Evolutionary conservation across 1,140 invertebrate genomes (phyloP).

Genomic region (Drosophila nannoptera): DNA sequence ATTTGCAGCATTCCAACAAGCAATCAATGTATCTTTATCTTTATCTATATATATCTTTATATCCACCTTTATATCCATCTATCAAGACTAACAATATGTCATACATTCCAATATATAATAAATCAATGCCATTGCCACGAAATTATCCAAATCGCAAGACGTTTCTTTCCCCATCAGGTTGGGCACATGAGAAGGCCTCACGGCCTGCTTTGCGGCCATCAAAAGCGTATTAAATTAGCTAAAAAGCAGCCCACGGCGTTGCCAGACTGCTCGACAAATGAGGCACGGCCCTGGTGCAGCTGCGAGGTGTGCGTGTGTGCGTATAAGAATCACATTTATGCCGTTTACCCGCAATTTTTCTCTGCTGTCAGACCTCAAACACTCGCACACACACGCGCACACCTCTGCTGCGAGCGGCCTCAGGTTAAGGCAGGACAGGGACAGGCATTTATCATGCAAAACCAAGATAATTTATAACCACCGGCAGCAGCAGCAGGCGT

Average conservation of each 20-base stretch:
- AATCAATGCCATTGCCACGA: too few species aligned
- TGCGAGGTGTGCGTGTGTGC: slow-evolving; percentile 5
- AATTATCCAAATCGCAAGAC: too few species aligned
- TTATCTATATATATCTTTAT: too few species aligned
- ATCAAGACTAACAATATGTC: too few species aligned
- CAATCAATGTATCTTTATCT: too few species aligned
- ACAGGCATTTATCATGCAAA: slow-evolving; percentile 76
- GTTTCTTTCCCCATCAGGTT: too few species aligned
- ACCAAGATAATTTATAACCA: slow-evolving; percentile 75
- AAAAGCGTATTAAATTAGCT: slow-evolving; percentile 53
- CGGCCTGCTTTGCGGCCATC: too few species aligned
- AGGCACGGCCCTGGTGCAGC: slow-evolving; percentile 18
- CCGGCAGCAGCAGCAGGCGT: slow-evolving; percentile 23
- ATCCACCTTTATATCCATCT: too few species aligned
- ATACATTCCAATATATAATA: too few species aligned
- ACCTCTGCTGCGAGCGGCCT: slow-evolving; percentile 12
- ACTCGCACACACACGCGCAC: slow-evolving; percentile 41
- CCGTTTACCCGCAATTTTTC: slow-evolving; percentile 76
- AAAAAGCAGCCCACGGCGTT: slow-evolving; percentile 35
- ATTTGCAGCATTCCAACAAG: too few species aligned
- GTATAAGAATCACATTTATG: slow-evolving; percentile 77
- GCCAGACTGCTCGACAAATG: slow-evolving; percentile 50
- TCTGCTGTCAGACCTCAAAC: slow-evolving; percentile 74
- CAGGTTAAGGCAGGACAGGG: slow-evolving; percentile 46
- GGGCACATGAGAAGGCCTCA: too few species aligned